Percentiles rank a stretch among this genome's conserved stretches.
Conservation (phyloP, 30 jellyfish, hydroid and myxozoan species). For the Cassiopea andromeda region DNA sequence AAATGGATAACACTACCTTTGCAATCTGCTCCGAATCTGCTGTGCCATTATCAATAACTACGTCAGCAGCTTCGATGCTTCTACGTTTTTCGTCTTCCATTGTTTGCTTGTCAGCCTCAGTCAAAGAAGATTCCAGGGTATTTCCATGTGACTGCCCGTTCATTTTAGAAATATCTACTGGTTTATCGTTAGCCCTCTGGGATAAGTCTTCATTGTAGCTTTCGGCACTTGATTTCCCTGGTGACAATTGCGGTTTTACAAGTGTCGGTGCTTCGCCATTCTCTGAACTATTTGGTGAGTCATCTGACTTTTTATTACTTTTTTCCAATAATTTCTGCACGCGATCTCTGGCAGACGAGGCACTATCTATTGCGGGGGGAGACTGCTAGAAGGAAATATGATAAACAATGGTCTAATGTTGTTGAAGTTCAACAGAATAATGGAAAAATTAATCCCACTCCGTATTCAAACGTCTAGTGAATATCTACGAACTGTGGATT, state of each 20-base stretch:
- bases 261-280: slow-evolving; percentile 22
- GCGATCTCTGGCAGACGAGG: slow-evolving; percentile 66
- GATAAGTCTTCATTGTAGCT: background rate
- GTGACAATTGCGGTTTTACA: background rate
- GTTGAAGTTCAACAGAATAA: too few relatives aligned
- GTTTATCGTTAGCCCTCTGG: background rate
- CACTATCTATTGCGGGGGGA: slow-evolving; percentile 58
- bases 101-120: slow-evolving; percentile 65
- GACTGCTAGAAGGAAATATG: slow-evolving; percentile 31
- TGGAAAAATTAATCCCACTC: too few relatives aligned
- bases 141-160: slow-evolving; percentile 9
- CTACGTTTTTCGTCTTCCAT: slow-evolving; percentile 22
- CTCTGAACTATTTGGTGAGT: slow-evolving; percentile 18
- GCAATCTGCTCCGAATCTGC: background rate
- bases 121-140: slow-evolving; percentile 38
- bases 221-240: background rate
- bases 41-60: slow-evolving; percentile 11
- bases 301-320: slow-evolving; percentile 56
- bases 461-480: too few relatives aligned
- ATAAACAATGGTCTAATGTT: background rate
- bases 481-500: too few relatives aligned
- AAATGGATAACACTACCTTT: background rate
- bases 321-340: slow-evolving; percentile 61
- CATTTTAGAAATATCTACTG: background rate
- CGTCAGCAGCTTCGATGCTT: slow-evolving; percentile 9